A percentile compares a stretch with the other conserved stretches of the same genome.
Conservation (phyloP, 2,113 vertebrate species). For the Rhinolophus sinicus region DNA sequence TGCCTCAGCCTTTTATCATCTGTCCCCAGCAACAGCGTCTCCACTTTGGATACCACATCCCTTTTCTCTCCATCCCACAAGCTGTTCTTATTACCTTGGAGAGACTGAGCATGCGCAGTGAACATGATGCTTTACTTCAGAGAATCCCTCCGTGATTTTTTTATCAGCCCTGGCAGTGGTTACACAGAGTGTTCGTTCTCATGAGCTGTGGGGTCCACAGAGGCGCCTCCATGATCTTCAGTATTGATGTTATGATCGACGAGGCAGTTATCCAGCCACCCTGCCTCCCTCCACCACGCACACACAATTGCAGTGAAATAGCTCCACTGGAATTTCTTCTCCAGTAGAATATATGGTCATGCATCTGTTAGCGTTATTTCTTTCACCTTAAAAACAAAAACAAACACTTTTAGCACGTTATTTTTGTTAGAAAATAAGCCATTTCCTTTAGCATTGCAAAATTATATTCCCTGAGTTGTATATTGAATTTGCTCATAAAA, state of each 20-base stretch:
- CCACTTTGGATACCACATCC: background rate
- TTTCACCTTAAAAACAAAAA: background rate
- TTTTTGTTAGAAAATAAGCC: background rate
- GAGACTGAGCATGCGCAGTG: background rate
- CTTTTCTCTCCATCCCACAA: background rate
- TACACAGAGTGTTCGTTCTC: background rate
- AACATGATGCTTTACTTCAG: background rate
- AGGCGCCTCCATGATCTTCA: background rate
- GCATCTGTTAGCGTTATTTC: background rate
- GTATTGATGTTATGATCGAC: background rate
- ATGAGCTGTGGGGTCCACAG: background rate
- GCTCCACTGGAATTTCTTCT: background rate
- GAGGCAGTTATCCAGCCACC: background rate
- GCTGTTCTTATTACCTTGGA: background rate
- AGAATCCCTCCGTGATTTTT: background rate
- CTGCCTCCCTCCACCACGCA: fast-evolving
- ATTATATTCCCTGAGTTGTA: background rate
- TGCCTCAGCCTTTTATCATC: background rate
- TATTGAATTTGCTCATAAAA: background rate
- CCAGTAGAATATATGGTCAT: background rate
- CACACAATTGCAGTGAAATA: background rate
- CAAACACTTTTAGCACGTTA: background rate
- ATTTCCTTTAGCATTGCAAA: background rate
- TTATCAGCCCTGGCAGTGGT: background rate
- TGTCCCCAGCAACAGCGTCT: background rate